Evolutionary conservation across 1,140 invertebrate species (phyloP).

Genomic region (Diorhabda elongata): DNA sequence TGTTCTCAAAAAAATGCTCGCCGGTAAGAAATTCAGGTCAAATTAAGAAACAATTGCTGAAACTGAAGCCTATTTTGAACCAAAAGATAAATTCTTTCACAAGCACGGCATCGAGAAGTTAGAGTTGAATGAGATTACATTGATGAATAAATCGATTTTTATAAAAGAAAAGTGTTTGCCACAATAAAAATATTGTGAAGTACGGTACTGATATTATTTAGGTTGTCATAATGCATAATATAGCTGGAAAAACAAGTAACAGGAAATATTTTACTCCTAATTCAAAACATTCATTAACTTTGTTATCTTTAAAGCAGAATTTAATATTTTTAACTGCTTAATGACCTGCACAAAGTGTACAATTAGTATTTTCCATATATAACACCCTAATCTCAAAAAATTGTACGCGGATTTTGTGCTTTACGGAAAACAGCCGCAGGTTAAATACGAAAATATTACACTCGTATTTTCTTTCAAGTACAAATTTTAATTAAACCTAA

Average conservation of each 20-base stretch:
- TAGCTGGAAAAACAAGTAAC: not conserved
- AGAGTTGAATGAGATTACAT: too few relatives aligned
- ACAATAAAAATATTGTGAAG: too few relatives aligned
- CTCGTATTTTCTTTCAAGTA: not conserved
- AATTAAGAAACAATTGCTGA: too few relatives aligned
- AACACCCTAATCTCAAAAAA: not conserved
- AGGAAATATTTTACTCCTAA: not conserved
- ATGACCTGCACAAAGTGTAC: conserved; percentile 1
- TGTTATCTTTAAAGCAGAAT: not conserved
- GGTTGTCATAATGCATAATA: not conserved
- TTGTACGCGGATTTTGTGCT: not conserved
- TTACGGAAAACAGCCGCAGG: not conserved
- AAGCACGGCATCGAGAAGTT: too few relatives aligned
- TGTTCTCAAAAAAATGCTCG: too few relatives aligned
- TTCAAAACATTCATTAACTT: not conserved
- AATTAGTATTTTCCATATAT: conserved; percentile 3
- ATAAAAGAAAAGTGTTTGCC: too few relatives aligned
- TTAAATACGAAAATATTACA: not conserved
- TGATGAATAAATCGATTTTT: too few relatives aligned
- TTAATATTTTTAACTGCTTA: conserved; percentile 3
- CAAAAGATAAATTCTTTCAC: too few relatives aligned
- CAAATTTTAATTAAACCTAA: not conserved
- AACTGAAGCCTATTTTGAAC: too few relatives aligned
- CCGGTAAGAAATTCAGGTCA: too few relatives aligned
- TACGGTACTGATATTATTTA: not conserved